Conservation (phyloP, 1,140 invertebrate genomes). For the Andricus grossulariae region DNA sequence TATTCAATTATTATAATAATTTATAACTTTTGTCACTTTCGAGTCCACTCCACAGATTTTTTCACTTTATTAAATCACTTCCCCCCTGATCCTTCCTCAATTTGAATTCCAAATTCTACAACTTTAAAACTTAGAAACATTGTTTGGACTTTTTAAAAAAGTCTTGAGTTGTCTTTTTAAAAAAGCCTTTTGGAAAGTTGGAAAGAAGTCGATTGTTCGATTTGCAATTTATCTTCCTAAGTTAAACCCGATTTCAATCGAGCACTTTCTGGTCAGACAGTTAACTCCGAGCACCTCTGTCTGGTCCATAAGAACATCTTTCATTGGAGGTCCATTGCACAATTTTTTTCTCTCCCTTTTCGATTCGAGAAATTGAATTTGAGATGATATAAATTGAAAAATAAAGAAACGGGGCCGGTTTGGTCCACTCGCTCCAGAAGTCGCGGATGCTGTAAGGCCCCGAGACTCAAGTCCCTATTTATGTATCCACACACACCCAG, state of each 20-base stretch:
- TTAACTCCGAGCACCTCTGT: conserved; percentile 12
- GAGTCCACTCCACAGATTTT: too few species aligned
- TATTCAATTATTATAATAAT: too few species aligned
- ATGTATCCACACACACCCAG: conserved; percentile 42
- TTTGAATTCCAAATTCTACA: not conserved
- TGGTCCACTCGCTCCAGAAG: conserved; percentile 46
- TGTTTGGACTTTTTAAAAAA: not conserved
- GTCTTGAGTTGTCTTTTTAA: not conserved
- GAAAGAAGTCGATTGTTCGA: conserved; percentile 15
- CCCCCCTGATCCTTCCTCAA: too few species aligned
- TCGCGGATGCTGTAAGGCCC: conserved; percentile 56
- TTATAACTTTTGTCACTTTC: too few species aligned
- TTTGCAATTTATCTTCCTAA: conserved; percentile 22
- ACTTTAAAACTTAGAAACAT: conserved; percentile 14
- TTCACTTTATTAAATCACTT: too few species aligned
- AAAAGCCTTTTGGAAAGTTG: not conserved
- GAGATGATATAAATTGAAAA: conserved; percentile 15
- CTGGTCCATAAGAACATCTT: conserved; percentile 25
- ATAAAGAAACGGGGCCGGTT: conserved; percentile 16
- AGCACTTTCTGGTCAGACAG: conserved; percentile 24
- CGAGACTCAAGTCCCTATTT: conserved; percentile 52
- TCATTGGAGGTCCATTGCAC: not conserved
- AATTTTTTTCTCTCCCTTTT: not conserved
- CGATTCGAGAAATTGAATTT: conserved; percentile 24
- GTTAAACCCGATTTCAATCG: conserved; percentile 17